Evolutionary conservation across 1,140 invertebrate genomes (phyloP), one percentile per base, ranked within the genome.

Genomic region (Panulirus ornatus): DNA sequence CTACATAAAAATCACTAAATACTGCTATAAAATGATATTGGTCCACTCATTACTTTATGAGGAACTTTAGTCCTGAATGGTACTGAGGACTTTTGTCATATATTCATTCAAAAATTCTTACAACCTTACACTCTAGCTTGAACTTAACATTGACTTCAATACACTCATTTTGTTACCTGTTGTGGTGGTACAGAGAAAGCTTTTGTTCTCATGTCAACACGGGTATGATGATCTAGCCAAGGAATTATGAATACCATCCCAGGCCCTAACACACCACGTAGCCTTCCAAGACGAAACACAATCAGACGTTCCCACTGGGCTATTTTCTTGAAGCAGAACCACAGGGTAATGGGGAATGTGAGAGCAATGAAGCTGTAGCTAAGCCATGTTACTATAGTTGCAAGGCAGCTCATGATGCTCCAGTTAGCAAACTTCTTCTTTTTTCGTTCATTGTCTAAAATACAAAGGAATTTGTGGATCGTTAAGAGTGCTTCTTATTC

Each of bases 231-330:
- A 58, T 88, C 86, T 36, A 88, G 66, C 86, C 86, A 88, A 2
- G 86, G 86, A 38, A 88, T 88, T 30, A 88, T 73, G 42, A 88
- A 88, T 9, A 88, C 86, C 63, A 88, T 71, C 30, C 86, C 86
- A 47, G 86, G 86, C 36, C 86, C 86, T 27, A 88, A 47, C 1
- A 54, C 86, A 22, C 86, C 86, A 2, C 86, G 86, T 30, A 88
- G 78, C 42, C 86, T 88, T 27, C 86, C 86, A 8, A 88, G 78
- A 3, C 92, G 91, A 79, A 91, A 92, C 14, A 92, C 86, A 78
- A 92, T 90, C 42, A 92, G 85, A n/a, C 92, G 83, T 34, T 92
- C 92, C 92, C 92, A 92, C 58, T 92, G 92, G 14, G 91, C 82
- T 27, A 92, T 73, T 34, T 86, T 88, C 79, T 91, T 92, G 90